phyloP scores from a whole-genome alignment of 2,797 vertebrate genomes.

The Hippocampus kuda region DNA sequence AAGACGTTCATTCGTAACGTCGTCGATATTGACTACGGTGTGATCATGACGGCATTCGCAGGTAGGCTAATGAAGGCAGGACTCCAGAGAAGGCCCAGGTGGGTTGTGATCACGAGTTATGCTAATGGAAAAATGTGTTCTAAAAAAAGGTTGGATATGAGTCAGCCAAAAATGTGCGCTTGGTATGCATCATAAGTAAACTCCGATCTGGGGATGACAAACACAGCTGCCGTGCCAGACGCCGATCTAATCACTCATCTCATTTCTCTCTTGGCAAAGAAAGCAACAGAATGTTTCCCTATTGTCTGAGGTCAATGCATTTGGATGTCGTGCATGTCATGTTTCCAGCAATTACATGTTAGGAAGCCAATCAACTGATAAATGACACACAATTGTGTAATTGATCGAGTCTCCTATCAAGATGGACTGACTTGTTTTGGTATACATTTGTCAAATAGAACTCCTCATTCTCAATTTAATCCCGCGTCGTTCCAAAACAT shows the following conservation, averaged over 20 bases:
- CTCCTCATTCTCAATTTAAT: no score
- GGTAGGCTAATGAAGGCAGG: not conserved
- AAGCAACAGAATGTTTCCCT: slow-evolving; percentile 3
- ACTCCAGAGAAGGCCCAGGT: not conserved
- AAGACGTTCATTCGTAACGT: not conserved
- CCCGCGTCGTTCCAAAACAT: no score
- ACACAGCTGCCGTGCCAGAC: slow-evolving; percentile 10
- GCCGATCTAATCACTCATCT: slow-evolving; percentile 5
- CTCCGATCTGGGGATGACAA: slow-evolving; percentile 8
- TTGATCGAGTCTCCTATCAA: not conserved
- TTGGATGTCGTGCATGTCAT: not conserved
- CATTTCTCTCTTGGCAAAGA: slow-evolving; percentile 6
- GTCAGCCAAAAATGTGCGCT: slow-evolving; percentile 1
- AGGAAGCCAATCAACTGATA: not conserved
- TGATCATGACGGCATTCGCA: not conserved
- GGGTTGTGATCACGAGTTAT: not conserved
- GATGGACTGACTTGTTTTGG: no score
- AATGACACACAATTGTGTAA: not conserved
- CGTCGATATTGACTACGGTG: not conserved
- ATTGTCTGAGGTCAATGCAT: not conserved
- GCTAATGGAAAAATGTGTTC: not conserved
- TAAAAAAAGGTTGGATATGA: slow-evolving; percentile 2
- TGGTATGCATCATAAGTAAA: slow-evolving; percentile 9
- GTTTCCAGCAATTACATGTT: not conserved
- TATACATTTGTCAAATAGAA: no score